phyloP scores from a whole-genome alignment of 2,113 vertebrate species.

The Amphiprion percula region DNA sequence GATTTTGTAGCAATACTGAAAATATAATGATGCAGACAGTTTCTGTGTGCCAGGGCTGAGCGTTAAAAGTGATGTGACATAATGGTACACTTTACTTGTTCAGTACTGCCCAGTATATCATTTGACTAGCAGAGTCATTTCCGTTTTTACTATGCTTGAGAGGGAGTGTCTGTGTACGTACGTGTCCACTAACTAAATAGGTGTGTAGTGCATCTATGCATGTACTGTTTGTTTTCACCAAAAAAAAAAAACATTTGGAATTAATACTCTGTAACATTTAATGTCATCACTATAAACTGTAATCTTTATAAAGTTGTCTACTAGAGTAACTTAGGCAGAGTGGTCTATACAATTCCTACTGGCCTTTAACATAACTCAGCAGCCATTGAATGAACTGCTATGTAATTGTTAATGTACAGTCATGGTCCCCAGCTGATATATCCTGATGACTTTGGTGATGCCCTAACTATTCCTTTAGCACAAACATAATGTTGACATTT shows the following conservation, averaged over 20 bases:
- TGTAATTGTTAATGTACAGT: background rate
- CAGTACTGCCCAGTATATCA: background rate
- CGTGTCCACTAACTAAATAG: background rate
- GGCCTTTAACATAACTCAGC: no score
- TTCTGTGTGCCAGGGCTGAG: slow-evolving; percentile 4
- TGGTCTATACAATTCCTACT: background rate
- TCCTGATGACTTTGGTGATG: background rate
- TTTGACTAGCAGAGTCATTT: background rate
- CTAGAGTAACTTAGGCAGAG: background rate
- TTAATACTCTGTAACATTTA: background rate
- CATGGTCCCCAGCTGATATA: background rate
- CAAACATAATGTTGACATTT: background rate
- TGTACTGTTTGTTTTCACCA: no score
- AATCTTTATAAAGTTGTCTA: background rate
- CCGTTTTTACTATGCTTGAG: background rate
- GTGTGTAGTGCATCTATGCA: no score
- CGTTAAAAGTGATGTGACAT: background rate
- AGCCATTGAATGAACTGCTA: no score
- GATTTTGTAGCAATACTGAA: background rate
- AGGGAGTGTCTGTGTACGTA: no score
- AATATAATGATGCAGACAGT: slow-evolving; percentile 4
- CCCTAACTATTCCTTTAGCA: background rate
- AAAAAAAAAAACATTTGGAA: background rate
- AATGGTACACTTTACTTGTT: background rate
- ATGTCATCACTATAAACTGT: background rate